These are phyloP conservation scores for Bhutanitis thaidina DNA, from an alignment of 2,888 invertebrate species.

Conservation along the genomic window DNA sequence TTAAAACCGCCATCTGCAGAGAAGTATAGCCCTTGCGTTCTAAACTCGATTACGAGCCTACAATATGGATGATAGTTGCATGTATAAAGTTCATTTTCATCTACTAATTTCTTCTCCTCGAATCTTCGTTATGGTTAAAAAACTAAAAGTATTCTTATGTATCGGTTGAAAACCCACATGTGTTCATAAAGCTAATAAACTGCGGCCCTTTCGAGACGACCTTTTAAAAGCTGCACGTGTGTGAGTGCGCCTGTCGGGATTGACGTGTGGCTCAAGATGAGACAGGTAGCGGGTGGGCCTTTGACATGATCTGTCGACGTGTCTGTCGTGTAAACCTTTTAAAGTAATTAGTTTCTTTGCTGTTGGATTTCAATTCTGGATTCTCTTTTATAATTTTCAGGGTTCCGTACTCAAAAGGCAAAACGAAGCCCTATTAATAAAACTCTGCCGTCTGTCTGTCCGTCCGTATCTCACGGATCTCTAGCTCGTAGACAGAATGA, in stretches of 20 bases:
- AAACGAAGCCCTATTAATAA: no score
- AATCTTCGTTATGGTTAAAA: background rate
- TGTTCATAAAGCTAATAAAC: slow-evolving; percentile 38
- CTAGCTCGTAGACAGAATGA: no score
- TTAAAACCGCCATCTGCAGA: background rate
- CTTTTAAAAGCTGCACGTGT: slow-evolving; percentile 22
- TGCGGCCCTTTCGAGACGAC: slow-evolving; percentile 36
- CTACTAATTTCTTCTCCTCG: background rate
- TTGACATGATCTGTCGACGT: no score
- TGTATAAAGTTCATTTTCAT: background rate
- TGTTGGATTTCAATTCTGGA: no score
- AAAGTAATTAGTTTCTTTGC: no score
- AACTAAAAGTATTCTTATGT: slow-evolving; percentile 11
- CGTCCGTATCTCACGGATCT: no score
- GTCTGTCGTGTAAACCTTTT: no score
- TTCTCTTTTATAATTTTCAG: no score
- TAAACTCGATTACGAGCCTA: background rate
- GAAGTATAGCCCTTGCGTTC: background rate
- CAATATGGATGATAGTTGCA: background rate
- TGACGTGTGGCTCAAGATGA: slow-evolving; percentile 24
- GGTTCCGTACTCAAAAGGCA: no score
- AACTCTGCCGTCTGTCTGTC: no score
- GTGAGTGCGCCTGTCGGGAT: slow-evolving; percentile 24
- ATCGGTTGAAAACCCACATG: slow-evolving; percentile 22
- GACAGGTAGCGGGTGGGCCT: slow-evolving; percentile 16